Evolutionary conservation across 2,888 invertebrate species (phyloP).

Genomic region (Pseudeuparius sepicola): DNA sequence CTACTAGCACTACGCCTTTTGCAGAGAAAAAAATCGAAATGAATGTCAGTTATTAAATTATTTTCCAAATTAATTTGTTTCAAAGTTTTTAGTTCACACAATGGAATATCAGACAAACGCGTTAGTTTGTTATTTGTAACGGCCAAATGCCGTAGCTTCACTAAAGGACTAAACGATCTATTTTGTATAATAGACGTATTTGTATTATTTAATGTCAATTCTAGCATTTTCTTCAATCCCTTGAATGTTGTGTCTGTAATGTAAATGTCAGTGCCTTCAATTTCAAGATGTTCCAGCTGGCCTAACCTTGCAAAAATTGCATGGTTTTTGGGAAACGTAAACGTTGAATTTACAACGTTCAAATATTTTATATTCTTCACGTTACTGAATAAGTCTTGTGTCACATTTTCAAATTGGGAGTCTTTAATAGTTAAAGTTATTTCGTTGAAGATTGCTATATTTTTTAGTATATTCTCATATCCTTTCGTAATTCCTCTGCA

Average conservation of each 20-base stretch:
- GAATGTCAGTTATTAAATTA: constrained; percentile 21
- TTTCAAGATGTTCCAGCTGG: constrained; percentile 23
- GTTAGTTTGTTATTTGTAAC: constrained; percentile 25
- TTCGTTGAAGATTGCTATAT: constrained; percentile 32
- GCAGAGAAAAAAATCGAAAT: constrained; percentile 20
- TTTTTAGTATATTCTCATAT: constrained; percentile 27
- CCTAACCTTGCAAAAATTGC: constrained; percentile 23
- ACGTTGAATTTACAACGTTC: constrained; percentile 26
- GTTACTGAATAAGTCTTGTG: constrained; percentile 27
- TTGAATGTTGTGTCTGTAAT: constrained; percentile 20
- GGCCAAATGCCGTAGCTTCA: constrained; percentile 22
- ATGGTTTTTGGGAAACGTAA: constrained; percentile 21
- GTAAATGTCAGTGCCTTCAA: constrained; percentile 24
- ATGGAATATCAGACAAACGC: constrained; percentile 23
- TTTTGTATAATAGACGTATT: constrained; percentile 22
- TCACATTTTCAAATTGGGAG: constrained; percentile 27
- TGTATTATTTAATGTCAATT: constrained; percentile 27
- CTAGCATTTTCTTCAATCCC: constrained; percentile 23
- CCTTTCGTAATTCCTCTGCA: constrained; percentile 28
- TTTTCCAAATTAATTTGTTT: constrained; percentile 22
- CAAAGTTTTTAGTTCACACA: constrained; percentile 27
- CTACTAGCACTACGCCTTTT: constrained; percentile 7
- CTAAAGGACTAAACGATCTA: constrained; percentile 20
- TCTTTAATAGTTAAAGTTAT: constrained; percentile 30
- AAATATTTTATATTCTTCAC: constrained; percentile 30